phyloP scores from a whole-genome alignment of 2,888 invertebrate genomes.

The Spisula solida region DNA sequence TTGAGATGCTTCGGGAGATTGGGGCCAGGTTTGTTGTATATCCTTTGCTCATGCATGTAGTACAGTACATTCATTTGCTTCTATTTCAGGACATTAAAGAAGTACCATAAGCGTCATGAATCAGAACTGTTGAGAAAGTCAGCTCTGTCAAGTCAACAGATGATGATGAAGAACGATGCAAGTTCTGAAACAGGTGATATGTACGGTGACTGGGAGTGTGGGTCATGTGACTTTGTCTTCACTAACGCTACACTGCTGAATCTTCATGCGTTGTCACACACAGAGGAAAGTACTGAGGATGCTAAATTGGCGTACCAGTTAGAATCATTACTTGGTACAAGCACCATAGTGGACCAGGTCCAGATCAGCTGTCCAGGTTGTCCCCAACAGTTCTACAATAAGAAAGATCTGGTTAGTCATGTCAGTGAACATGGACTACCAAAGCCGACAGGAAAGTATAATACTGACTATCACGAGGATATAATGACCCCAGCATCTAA shows the following conservation, averaged over 20 bases:
- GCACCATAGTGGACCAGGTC: constrained; percentile 64
- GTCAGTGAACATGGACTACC: constrained; percentile 85
- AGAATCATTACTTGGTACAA: constrained; percentile 4
- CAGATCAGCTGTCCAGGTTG: constrained; percentile 86
- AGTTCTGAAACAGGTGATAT: constrained; percentile 77
- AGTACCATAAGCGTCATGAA: constrained; percentile 82
- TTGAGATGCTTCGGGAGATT: too few relatives aligned
- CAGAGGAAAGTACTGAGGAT: constrained; percentile 85
- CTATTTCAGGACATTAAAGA: constrained; percentile 81
- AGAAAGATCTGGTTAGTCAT: constrained; percentile 88
- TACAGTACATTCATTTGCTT: too few relatives aligned
- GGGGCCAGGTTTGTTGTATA: not conserved
- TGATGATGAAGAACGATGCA: constrained; percentile 80
- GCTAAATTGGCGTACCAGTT: constrained; percentile 18
- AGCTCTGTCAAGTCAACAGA: constrained; percentile 84
- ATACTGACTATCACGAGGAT: constrained; percentile 33
- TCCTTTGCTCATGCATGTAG: not conserved
- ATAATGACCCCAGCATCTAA: constrained; percentile 81
- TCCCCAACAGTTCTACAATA: constrained; percentile 84
- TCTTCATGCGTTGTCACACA: constrained; percentile 89
- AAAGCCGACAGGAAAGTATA: constrained; percentile 49
- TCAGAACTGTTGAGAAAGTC: constrained; percentile 82
- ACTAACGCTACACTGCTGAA: constrained; percentile 88
- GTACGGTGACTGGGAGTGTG: constrained; percentile 86
- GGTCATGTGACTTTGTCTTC: constrained; percentile 87